Evolutionary conservation across 2,797 vertebrate species (phyloP), one percentile per base, ranked within the genome.

Genomic region (Uromys caudimaculatus): DNA sequence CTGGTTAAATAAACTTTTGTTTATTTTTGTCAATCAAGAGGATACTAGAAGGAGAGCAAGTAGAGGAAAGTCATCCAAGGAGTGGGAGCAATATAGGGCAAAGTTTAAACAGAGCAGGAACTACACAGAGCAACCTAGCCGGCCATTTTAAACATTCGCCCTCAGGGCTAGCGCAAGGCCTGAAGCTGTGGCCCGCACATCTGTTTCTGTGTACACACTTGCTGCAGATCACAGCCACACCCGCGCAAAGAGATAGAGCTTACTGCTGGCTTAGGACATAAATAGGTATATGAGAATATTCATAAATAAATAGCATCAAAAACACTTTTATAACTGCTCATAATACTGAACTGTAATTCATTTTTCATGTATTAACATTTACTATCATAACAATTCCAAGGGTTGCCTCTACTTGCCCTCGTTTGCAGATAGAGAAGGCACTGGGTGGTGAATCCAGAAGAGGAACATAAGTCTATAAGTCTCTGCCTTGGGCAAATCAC

Each of bases 331-430:
- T 71, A 41, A 58, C 6, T 83, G 64, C n/a, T 94, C 91, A 89
- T 14, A 60, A 56, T 56, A 81, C 6, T 79, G 83, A 58, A 73
- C 9, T 64, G 0, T 7, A 56, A 32, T 16, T 81, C 27, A 56
- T 32, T 93, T 78, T 75, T 89, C 75, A 83, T 35, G 35, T 56
- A 91, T 60, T 91, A 62, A 93, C 32, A 92, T 62, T 89, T 67
- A 77, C 84, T 92, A 44, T 93, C 21, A 23, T 35, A 86, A 93
- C 10, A 89, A 86, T 90, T 11, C 27, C 47, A 85, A 58, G 88
- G 64, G 29, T 44, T 87, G n/a, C 62, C 35, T 35, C 29, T 81
- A 47, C 41, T 62, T 81, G 50, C n/a, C 7, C 54, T 54, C 41
- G 54, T 88, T 35, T 92, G 50, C 27, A 93, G 56, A 77, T 11